Base-by-base conservation (phyloP, 2,888 invertebrate species). In the Plebejus anna region DNA sequence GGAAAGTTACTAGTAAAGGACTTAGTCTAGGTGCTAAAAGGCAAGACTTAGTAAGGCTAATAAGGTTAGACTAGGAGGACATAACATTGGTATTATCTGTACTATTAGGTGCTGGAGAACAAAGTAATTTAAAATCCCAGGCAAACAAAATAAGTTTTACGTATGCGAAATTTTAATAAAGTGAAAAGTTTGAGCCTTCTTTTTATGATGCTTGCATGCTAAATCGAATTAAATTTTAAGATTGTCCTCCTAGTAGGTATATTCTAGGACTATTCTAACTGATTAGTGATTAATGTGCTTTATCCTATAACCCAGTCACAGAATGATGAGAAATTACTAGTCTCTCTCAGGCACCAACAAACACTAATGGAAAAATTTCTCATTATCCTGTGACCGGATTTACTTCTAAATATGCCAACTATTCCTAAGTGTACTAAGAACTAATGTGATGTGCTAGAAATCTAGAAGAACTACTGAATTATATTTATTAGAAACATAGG, bases 1-100 rank as follows among this genome's bases (percentile, higher is more conserved):
- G 66, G 78, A 79, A 80, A 78, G 32, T 76, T 76, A 76, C 6
- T 55, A 38, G 47, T 47, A 47, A 42, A 72, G 42, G 72, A 42
- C 72, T 22, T 36, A 66, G 61, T 28, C 22, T 61, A 32, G 1
- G 4, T 66, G 32, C 66, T 32, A 36, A 28, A 66, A 13, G 55
- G 16, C 51, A 51, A 51, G 51, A 51, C 4, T 55, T 16, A 16
- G 55, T 55, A 55, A 55, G 13, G 11, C 66, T 66, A 13, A 61
- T 32, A 28, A 11, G 16, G 13, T 16, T 13, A 66, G 32, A 66
- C 36, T 66, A 36, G 66, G 32, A 66, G 66, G 16, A 36, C 32
- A 22, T 61, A 61, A 28, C 6, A 1, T 59, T 16, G 51, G 11
- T 51, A 51, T 51, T 51, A 51, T 32, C 32, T 32, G 1, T 32